A percentile compares a stretch with the other conserved stretches of the same genome.
Evolutionary conservation across 1,140 invertebrate genomes (phyloP).

Genomic region (Panagrolaimus sp.): DNA sequence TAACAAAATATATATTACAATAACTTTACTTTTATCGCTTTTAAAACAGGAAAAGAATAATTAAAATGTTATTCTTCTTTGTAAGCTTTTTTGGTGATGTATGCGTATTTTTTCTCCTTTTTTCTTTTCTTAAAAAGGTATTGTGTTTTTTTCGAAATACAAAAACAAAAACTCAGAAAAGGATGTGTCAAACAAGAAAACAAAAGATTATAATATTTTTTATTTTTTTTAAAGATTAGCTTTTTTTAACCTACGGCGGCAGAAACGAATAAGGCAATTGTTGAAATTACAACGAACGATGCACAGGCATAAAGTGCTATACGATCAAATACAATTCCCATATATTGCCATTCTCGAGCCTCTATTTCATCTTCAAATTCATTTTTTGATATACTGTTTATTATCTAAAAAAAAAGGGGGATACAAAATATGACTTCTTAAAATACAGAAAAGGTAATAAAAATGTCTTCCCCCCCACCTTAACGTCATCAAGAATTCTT

Average conservation of each 20-base stretch:
- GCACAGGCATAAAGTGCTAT: constrained; percentile 2
- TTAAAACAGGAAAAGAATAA: no score
- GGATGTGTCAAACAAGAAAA: no score
- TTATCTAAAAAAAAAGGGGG: constrained; percentile 26
- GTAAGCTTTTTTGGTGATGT: no score
- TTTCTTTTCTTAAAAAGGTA: no score
- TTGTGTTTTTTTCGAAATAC: no score
- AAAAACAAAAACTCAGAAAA: no score
- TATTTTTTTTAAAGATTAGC: not conserved
- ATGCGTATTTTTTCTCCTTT: no score
- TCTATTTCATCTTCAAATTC: constrained; percentile 21
- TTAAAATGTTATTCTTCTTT: no score
- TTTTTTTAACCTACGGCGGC: not conserved
- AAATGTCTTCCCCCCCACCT: constrained; percentile 17
- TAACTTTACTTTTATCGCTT: no score
- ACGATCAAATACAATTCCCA: constrained; percentile 33
- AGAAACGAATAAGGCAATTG: constrained; percentile 13
- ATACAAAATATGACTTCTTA: not conserved
- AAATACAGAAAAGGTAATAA: not conserved
- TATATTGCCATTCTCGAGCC: constrained; percentile 32
- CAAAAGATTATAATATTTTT: not conserved
- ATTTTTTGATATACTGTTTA: constrained; percentile 28
- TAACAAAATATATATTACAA: no score
- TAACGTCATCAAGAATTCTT: constrained; percentile 31
- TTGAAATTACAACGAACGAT: constrained; percentile 9